Base-by-base conservation (phyloP, 2,888 invertebrate genomes). In the Lasioglossum malachurum region DNA sequence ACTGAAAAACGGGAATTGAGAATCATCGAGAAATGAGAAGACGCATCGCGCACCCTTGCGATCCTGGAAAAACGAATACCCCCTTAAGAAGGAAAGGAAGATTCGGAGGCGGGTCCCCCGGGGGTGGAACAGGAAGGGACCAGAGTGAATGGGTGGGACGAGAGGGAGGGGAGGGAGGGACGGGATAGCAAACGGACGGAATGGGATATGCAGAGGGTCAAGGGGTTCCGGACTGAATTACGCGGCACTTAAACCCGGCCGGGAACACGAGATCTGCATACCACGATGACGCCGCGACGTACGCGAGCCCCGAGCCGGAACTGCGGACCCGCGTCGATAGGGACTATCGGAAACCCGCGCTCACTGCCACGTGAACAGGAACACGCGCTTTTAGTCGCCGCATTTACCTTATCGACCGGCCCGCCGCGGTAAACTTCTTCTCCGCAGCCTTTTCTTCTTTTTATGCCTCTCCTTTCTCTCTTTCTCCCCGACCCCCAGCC, bases 201-300 rank as follows among this genome's bases (percentile, higher is more conserved):
- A 80, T 75, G 80, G 73, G 77, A 88, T 23, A 69, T 69, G 77
- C 23, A 35, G 79, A 49, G 75, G 85, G 88, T 89, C 89, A 88
- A 38, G 75, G 87, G 87, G 87, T 89, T 87, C 87, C 86, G 80
- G 83, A 89, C 92, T 92, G 92, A 94, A 94, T 94, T 93, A 92
- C 93, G 89, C 91, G 91, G 87, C 92, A 93, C 93, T 94, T 93
- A 93, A 93, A 93, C 89, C 88, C 90, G 91, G 87, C 90, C 87
- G 78, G 81, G 91, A 90, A 93, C 93, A 92, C 89, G 92, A 90
- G 91, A 94, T 94, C 91, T 92, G 94, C 93, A 94, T 94, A 93
- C 92, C 93, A 79, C 75, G 88, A 84, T 74, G 90, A 86, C 87
- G 87, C 75, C 75, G 88, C 88, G 78, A 82, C 78, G 89, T 86